Evolutionary conservation across 2,113 vertebrate species (phyloP).

Genomic region (Pseudonaja textilis): DNA sequence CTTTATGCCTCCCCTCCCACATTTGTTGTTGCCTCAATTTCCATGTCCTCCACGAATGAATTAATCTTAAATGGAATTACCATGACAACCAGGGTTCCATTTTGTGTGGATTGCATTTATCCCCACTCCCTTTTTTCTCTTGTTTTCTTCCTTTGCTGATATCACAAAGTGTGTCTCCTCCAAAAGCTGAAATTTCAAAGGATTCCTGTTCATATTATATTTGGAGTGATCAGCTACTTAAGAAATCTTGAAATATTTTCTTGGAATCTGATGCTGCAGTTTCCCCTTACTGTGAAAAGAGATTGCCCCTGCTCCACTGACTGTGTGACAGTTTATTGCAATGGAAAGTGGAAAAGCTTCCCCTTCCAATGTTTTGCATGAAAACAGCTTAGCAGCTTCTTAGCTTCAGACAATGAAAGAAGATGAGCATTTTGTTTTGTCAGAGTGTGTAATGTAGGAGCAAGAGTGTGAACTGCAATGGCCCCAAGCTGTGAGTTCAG

Average conservation of each 20-base stretch:
- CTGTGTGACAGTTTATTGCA: not conserved
- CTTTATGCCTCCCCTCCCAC: too few species aligned
- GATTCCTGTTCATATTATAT: not conserved
- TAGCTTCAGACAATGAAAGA: not conserved
- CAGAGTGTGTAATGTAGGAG: not conserved
- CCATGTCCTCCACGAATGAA: not conserved
- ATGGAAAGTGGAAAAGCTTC: not conserved
- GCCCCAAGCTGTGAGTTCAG: not conserved
- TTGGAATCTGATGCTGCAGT: not conserved
- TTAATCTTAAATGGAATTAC: not conserved
- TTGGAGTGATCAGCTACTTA: not conserved
- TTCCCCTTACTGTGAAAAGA: not conserved
- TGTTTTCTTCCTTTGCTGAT: not conserved
- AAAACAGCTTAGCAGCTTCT: not conserved
- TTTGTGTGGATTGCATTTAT: conserved; percentile 7
- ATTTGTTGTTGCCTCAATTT: not conserved
- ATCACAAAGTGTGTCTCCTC: not conserved
- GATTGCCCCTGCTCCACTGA: not conserved
- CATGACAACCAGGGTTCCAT: not conserved
- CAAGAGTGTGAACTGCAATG: not conserved
- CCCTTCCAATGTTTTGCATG: too few species aligned
- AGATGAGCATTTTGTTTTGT: not conserved
- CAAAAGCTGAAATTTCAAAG: not conserved
- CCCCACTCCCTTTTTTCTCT: not conserved
- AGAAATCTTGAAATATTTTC: not conserved